These are phyloP conservation scores for Euphysa ruthae DNA, from an alignment of 30 jellyfish, hydroid and myxozoan genomes.

Conservation along the genomic window DNA sequence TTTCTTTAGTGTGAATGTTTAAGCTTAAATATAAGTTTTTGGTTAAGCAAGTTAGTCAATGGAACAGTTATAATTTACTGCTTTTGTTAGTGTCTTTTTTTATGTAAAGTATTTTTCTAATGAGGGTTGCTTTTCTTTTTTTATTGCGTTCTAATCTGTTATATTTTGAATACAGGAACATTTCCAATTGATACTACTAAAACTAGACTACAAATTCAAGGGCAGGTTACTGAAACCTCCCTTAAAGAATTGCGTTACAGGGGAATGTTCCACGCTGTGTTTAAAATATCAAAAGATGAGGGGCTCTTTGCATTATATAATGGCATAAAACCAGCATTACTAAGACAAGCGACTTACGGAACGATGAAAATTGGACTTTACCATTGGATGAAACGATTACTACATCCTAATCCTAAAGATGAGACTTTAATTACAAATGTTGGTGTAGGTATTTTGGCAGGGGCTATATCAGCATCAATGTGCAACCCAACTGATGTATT, in stretches of 20 bases:
- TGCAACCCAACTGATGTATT: constrained; percentile 96
- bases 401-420: constrained; percentile 52
- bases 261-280: constrained; percentile 94
- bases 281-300: constrained; percentile 63
- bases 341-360: constrained; percentile 96
- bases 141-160: too few relatives aligned
- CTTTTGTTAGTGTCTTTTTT: too few relatives aligned
- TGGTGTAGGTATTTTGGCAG: constrained; percentile 75
- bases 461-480: constrained; percentile 70
- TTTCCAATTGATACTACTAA: constrained; percentile 91
- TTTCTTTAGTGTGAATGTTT: too few relatives aligned
- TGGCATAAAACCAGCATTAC: constrained; percentile 85
- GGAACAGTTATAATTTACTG: too few relatives aligned
- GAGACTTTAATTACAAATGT: constrained; percentile 65
- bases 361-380: constrained; percentile 84
- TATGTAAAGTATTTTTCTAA: too few relatives aligned
- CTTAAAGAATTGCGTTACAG: constrained; percentile 55
- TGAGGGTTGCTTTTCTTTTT: too few relatives aligned
- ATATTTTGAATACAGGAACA: too few relatives aligned
- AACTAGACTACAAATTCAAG: constrained; percentile 92
- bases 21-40: too few relatives aligned
- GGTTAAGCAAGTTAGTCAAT: too few relatives aligned
- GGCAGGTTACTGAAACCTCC: constrained; percentile 68
- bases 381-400: constrained; percentile 64
- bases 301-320: constrained; percentile 59